Evolutionary conservation across 1,140 invertebrate genomes (phyloP), one percentile per base, ranked within the genome.

Genomic region (Formica selysi): DNA sequence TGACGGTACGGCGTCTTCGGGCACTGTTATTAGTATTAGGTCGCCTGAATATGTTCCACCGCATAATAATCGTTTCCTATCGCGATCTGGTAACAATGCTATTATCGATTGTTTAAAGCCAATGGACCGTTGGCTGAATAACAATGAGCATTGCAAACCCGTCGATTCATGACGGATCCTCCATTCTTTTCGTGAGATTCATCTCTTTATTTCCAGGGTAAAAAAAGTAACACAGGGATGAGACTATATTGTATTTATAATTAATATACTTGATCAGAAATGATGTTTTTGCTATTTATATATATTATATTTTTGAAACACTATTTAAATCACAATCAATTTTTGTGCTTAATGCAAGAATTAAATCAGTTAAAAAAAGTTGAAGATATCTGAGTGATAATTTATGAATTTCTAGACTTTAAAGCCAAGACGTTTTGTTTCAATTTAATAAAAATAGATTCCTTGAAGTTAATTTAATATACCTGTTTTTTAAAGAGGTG

Each of bases 51-150:
- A 44, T 22, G 19, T 74, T 38, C 19, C 26, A 36, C 29, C 11
- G 13, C 26, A 29, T 61, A 26, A 62, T 76, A 62, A 70, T 81
- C 36, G 19, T 26, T 57, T 44, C 26, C 36, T n/a, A 11, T 32
- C 62, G 22, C 16, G 38, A 22, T 8, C 32, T 10, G 13, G n/a
- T 68, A 36, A 36, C 76, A 79, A 79, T 79, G 32, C 61, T 44
- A 36, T 79, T 68, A 68, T 68, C 76, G 65, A 70, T 80, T 80
- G 78, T 80, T 80, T 41, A 70, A 13, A 57, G 29, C 8, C 62
- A 11, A 41, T 32, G 19, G 62, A 80, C 44, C 22, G 44, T 29
- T 64, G 3, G 26, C 38, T 19, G 16, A 10, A 44, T 19, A 29
- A 16, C n/a, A 38, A 62, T 8, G 13, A 44, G 38, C 10, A 29